Base-by-base conservation (phyloP, 2,113 vertebrate species). In the Gymnobelideus leadbeateri region DNA sequence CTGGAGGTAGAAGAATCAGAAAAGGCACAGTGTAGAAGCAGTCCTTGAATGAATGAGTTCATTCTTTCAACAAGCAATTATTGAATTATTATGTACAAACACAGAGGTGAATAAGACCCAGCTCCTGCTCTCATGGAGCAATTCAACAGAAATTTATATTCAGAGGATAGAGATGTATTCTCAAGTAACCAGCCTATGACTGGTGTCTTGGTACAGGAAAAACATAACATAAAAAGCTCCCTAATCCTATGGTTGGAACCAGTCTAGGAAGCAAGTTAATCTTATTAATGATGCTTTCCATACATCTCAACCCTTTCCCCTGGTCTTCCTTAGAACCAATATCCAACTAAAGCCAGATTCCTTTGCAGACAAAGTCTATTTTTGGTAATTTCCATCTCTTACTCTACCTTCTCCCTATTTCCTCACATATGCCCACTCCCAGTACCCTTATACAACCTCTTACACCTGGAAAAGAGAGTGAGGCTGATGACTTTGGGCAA, bases 221-320 rank as follows among this genome's bases (percentile, higher is more conserved):
- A 55, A 55, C 90, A 55, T 94, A 50, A 92, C 21, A 31, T 77
- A 92, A 95, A 93, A 47, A 93, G 92, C 84, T 93, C n/a, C 55
- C 26, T 19, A 90, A 0, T 3, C 3, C 49, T 43, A 7, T 4
- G 54, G 21, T 43, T 54, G 95, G 53, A 43, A 26, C 8, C 51
- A 95, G 37, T 51, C 49, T 95, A 12, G 37, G 93, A 94, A 94
- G 53, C 24, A 95, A 28, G 26, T 28, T 51, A 95, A 25, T 37
- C 89, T 91, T n/a, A 14, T 25, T 84, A 89, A 43, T 37, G 84
- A n/a, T 49, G 1, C 9, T 5, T 43, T 91, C 77, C n/a, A 61
- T 43, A 90, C 91, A 92, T 24, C 47, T 89, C 90, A 96, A 19
- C n/a, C 91, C 53, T 90, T 94, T 57, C 89, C 93, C 89, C 51